Percentiles rank a stretch among this genome's conserved stretches.
These are phyloP conservation scores for Dendrocincla tyrannina DNA, from an alignment of 2,797 vertebrate genomes.

Conservation along the genomic window DNA sequence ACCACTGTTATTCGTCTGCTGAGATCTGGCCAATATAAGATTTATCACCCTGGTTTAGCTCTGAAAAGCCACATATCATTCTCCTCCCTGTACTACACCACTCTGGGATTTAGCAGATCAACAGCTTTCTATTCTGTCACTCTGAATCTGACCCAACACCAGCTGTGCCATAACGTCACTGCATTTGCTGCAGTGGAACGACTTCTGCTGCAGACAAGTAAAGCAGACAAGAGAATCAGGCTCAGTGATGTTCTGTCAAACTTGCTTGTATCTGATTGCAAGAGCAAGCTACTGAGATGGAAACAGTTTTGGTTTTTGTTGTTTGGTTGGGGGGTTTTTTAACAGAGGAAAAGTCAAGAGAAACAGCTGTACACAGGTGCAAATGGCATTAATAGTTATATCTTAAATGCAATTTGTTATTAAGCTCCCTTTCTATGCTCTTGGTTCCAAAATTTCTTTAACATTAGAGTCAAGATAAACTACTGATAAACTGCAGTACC, in stretches of 20 bases:
- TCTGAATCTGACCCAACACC: background rate
- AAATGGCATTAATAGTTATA: background rate
- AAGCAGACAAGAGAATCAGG: background rate
- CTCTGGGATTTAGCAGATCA: background rate
- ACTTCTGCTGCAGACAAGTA: background rate
- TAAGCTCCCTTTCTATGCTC: background rate
- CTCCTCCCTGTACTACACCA: background rate
- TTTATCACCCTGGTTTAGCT: background rate
- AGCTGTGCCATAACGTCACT: background rate
- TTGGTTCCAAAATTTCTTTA: background rate
- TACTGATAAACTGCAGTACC: background rate
- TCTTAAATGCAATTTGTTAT: background rate
- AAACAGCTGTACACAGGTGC: background rate
- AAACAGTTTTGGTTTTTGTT: background rate
- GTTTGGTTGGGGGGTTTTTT: background rate
- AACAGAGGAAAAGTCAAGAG: background rate
- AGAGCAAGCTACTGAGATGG: background rate
- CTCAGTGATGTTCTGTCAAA: background rate
- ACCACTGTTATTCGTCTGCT: background rate
- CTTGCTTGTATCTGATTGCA: background rate
- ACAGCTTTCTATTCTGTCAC: background rate
- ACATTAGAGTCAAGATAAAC: background rate
- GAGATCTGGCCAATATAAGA: background rate
- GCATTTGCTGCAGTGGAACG: background rate
- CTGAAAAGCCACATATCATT: background rate